A percentile compares a stretch with the other conserved stretches of the same genome.
Conservation (phyloP, 2,113 vertebrate genomes). For the Anolis sagrei region DNA sequence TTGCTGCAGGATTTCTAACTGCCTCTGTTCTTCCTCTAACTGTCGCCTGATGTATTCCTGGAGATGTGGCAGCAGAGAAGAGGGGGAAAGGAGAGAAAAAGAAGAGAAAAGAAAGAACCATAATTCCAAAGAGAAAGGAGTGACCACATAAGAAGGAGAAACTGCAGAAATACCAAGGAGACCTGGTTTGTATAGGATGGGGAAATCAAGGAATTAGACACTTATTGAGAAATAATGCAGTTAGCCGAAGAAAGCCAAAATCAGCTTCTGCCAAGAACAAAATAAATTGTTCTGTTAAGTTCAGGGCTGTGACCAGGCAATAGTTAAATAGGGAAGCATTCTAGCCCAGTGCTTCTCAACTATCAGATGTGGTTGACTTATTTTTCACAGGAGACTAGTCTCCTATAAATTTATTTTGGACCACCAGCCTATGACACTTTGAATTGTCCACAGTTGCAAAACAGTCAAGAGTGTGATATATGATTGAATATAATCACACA, state of each 20-base stretch:
- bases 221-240: not conserved
- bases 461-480: not conserved
- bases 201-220: not conserved
- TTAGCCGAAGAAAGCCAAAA: not conserved
- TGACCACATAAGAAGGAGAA: not conserved
- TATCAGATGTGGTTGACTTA: not conserved
- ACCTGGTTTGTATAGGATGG: conserved; percentile 12
- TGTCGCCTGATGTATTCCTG: conserved; percentile 99
- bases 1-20: conserved; percentile 99
- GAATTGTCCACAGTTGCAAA: not conserved
- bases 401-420: no score
- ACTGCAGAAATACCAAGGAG: conserved; percentile 28
- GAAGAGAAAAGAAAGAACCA: conserved; percentile 73
- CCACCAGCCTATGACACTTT: no score
- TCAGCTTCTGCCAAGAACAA: not conserved
- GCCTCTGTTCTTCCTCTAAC: conserved; percentile 99
- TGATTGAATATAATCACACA: not conserved
- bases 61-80: conserved; percentile 70
- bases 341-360: not conserved
- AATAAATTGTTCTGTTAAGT: not conserved
- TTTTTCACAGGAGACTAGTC: no score
- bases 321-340: not conserved
- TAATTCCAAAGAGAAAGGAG: conserved; percentile 63
- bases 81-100: conserved; percentile 66
- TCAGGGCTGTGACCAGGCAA: not conserved